phyloP scores from a whole-genome alignment of 2,888 invertebrate genomes.

The Lampropteryx suffumata region DNA sequence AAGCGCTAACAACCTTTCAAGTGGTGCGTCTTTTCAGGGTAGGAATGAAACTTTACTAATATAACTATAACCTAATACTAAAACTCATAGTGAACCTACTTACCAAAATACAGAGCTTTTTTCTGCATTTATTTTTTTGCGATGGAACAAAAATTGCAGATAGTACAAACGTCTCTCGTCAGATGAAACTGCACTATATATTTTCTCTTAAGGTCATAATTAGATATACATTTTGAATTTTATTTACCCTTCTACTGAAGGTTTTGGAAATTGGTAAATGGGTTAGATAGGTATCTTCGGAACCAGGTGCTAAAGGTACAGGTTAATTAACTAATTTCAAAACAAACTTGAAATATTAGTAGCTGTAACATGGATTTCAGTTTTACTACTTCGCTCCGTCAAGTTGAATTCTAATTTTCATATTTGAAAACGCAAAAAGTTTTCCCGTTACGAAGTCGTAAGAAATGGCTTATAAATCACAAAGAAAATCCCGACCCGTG shows the following conservation, averaged over 20 bases:
- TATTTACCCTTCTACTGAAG: no score
- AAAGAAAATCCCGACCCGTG: constrained; percentile 43
- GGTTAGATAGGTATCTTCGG: not conserved
- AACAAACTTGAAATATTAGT: constrained; percentile 18
- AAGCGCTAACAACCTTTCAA: constrained; percentile 44
- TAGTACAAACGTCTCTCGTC: no score
- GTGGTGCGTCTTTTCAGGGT: not conserved
- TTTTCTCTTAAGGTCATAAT: no score
- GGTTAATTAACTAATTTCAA: constrained; percentile 2
- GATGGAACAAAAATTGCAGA: no score
- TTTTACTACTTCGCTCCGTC: constrained; percentile 35
- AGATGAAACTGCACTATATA: no score
- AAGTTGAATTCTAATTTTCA: constrained; percentile 48
- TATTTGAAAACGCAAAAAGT: constrained; percentile 53
- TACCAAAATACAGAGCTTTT: no score
- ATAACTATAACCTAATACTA: not conserved
- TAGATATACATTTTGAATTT: no score
- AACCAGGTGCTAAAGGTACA: not conserved
- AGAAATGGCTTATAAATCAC: constrained; percentile 61
- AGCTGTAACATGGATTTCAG: constrained; percentile 24
- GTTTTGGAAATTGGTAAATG: no score
- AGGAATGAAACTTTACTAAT: not conserved
- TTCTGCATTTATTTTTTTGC: no score
- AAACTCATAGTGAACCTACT: no score
- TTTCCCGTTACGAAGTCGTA: constrained; percentile 47